Evolutionary conservation across 30 jellyfish, hydroid and myxozoan species (phyloP).

Genomic region (Euphysa ruthae): DNA sequence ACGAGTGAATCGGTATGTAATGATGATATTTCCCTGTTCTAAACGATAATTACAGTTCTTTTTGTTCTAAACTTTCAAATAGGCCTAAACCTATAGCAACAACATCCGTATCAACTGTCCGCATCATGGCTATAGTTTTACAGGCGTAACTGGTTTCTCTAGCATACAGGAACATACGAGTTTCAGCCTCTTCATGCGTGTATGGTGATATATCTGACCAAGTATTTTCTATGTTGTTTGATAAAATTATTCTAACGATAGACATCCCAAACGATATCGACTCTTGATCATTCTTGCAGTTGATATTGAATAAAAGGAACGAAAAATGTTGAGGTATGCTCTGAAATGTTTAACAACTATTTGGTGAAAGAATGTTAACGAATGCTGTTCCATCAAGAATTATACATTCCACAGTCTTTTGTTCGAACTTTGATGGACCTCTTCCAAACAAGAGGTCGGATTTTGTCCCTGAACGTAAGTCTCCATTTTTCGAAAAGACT

Average conservation of each 20-base stretch:
- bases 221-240: too few relatives aligned
- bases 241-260: slow-evolving; percentile 10
- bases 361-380: slow-evolving; percentile 33
- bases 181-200: too few relatives aligned
- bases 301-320: slow-evolving; percentile 17
- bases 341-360: slow-evolving; percentile 10
- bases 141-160: too few relatives aligned
- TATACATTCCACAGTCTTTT: slow-evolving; percentile 3
- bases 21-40: too few relatives aligned
- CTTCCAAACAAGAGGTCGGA: slow-evolving; percentile 35
- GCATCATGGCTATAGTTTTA: too few relatives aligned
- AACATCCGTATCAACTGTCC: too few relatives aligned
- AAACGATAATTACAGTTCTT: too few relatives aligned
- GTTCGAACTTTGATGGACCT: background rate
- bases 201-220: too few relatives aligned
- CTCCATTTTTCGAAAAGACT: slow-evolving; percentile 22
- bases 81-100: too few relatives aligned
- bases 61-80: too few relatives aligned
- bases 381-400: slow-evolving; percentile 64
- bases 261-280: slow-evolving; percentile 55
- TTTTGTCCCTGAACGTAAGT: slow-evolving; percentile 35
- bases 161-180: too few relatives aligned
- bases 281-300: slow-evolving; percentile 23
- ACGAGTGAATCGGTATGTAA: too few relatives aligned
- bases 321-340: slow-evolving; percentile 18